Percentiles rank a stretch among this genome's conserved stretches.
phyloP scores from a whole-genome alignment of 1,140 invertebrate species.

The Kradibia gibbosae region DNA sequence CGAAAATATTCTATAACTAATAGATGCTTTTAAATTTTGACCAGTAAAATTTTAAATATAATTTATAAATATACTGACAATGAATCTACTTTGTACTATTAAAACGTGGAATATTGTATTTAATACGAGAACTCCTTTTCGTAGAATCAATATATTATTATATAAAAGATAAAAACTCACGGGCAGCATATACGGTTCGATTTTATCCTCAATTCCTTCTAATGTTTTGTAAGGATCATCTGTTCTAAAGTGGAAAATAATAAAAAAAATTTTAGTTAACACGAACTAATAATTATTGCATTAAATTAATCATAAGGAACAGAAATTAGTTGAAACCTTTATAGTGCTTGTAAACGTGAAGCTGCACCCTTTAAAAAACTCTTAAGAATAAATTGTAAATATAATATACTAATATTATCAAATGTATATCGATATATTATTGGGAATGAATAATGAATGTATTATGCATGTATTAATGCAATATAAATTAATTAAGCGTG shows the following conservation, averaged over 20 bases:
- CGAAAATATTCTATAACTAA: background rate
- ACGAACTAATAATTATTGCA: background rate
- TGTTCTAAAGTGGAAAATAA: slow-evolving; percentile 57
- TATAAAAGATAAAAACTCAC: slow-evolving; percentile 57
- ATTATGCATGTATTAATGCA: too few relatives aligned
- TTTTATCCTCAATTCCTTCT: slow-evolving; percentile 66
- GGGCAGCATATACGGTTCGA: slow-evolving; percentile 69
- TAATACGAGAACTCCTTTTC: background rate
- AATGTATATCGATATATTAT: too few relatives aligned
- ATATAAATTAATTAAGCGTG: too few relatives aligned
- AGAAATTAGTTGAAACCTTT: background rate
- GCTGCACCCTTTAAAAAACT: too few relatives aligned
- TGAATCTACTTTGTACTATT: background rate
- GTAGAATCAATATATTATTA: background rate
- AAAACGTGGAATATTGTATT: background rate
- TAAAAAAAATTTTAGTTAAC: background rate
- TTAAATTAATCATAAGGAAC: background rate
- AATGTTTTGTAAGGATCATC: slow-evolving; percentile 62
- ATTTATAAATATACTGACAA: background rate
- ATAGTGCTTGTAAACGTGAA: background rate
- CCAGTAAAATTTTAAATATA: background rate
- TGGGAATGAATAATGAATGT: too few relatives aligned
- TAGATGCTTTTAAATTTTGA: background rate
- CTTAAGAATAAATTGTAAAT: too few relatives aligned
- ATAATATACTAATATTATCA: too few relatives aligned